phyloP scores from a whole-genome alignment of 2,797 vertebrate genomes.

The Ambastaia sidthimunki region DNA sequence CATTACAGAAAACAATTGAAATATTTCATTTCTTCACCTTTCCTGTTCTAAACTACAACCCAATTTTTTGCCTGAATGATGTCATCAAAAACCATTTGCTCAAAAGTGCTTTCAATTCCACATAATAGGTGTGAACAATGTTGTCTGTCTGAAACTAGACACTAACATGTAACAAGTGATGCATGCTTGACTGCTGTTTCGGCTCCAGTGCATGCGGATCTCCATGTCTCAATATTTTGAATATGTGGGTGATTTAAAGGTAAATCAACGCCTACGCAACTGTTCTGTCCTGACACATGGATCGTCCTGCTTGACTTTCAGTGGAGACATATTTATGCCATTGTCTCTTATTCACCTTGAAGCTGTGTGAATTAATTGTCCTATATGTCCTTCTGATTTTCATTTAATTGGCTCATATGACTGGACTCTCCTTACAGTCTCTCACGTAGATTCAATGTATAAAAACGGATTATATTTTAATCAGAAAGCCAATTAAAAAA shows the following conservation, averaged over 20 bases:
- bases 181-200: constrained; percentile 48
- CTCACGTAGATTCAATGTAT: constrained; percentile 70
- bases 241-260: constrained; percentile 37
- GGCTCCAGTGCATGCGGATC: constrained; percentile 26
- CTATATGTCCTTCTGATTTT: constrained; percentile 23
- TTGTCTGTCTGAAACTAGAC: constrained; percentile 22
- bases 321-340: neutral
- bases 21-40: neutral
- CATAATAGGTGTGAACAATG: constrained; percentile 11
- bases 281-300: constrained; percentile 15
- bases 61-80: neutral
- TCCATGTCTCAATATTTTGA: constrained; percentile 28
- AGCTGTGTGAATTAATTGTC: constrained; percentile 34
- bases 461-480: constrained; percentile 76
- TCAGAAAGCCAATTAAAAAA: constrained; percentile 79
- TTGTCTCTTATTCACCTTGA: constrained; percentile 31
- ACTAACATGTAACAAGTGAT: constrained; percentile 37
- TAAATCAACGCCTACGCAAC: constrained; percentile 31
- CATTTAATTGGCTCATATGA: neutral
- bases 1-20: constrained; percentile 12
- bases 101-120: constrained; percentile 1
- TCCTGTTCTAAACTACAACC: constrained; percentile 11
- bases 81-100: constrained; percentile 18
- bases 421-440: neutral
- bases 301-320: constrained; percentile 11